Evolutionary conservation across 2,888 invertebrate genomes (phyloP).

Genomic region (Orthosia gothica): DNA sequence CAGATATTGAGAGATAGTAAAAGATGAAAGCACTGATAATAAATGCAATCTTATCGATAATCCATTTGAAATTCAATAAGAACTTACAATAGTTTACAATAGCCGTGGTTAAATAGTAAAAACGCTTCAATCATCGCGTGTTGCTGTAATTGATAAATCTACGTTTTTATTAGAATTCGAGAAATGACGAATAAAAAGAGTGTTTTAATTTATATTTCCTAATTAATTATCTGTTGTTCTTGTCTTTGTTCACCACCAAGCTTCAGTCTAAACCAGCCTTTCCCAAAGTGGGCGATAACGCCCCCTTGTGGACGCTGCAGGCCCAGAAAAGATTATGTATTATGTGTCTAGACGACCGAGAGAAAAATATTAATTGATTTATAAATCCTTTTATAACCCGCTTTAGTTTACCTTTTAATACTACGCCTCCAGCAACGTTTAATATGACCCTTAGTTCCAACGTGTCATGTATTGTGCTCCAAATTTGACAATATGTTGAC

Average conservation of each 20-base stretch:
- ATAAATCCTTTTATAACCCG: neutral
- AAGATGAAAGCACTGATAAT: conserved; percentile 30
- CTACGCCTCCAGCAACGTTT: neutral
- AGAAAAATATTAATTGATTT: neutral
- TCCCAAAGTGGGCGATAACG: no score
- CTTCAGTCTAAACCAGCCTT: no score
- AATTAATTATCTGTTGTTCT: neutral
- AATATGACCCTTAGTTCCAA: conserved; percentile 18
- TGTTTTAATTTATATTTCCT: neutral
- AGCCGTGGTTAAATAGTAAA: conserved; percentile 21
- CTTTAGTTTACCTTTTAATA: neutral
- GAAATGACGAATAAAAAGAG: neutral
- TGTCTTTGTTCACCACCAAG: neutral
- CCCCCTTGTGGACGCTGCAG: no score
- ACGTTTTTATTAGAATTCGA: neutral
- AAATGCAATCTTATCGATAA: conserved; percentile 36
- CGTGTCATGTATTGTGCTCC: conserved; percentile 28
- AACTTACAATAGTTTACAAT: conserved; percentile 25
- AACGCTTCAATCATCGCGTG: conserved; percentile 5
- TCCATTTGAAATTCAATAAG: conserved; percentile 19
- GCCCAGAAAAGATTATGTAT: no score
- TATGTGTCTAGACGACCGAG: no score
- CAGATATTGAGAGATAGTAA: conserved; percentile 5
- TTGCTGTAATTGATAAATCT: conserved; percentile 24
- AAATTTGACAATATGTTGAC: conserved; percentile 38